phyloP scores from a whole-genome alignment of 2,797 vertebrate species.

The Cryptoblepharus egeriae region DNA sequence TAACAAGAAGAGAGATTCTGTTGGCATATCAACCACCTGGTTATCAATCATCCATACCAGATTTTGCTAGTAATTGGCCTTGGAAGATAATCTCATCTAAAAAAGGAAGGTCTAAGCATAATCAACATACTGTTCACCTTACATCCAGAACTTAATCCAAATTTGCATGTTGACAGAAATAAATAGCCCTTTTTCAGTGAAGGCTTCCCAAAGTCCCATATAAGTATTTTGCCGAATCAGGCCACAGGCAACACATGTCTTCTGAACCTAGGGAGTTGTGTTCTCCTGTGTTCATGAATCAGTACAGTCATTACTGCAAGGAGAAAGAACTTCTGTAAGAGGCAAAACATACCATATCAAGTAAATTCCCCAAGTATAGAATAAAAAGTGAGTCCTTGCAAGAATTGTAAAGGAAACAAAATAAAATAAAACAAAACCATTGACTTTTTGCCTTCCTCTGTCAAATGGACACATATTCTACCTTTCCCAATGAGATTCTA shows the following conservation, averaged over 20 bases:
- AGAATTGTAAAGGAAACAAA: slow-evolving; percentile 59
- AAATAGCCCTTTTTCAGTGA: background rate
- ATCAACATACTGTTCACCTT: too few species aligned
- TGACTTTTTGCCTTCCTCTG: slow-evolving; percentile 39
- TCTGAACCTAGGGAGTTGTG: background rate
- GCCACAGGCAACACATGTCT: background rate
- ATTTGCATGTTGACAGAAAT: too few species aligned
- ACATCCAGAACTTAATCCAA: too few species aligned
- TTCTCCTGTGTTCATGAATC: slow-evolving; percentile 63
- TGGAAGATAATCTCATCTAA: too few species aligned
- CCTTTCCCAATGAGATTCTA: slow-evolving; percentile 46
- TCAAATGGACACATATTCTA: slow-evolving; percentile 26
- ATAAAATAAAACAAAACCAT: slow-evolving; percentile 58
- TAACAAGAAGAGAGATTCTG: too few species aligned
- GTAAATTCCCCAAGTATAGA: slow-evolving; percentile 62
- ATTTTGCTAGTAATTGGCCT: too few species aligned
- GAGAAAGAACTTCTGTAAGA: slow-evolving; percentile 51
- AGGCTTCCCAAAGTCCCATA: background rate
- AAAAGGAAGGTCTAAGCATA: too few species aligned
- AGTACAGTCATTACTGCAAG: slow-evolving; percentile 53
- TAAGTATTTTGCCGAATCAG: slow-evolving; percentile 1
- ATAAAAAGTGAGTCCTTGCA: slow-evolving; percentile 41
- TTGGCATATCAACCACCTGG: too few species aligned
- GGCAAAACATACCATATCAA: slow-evolving; percentile 53
- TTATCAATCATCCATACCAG: too few species aligned